These are phyloP conservation scores for Siniperca chuatsi DNA, from an alignment of 2,113 vertebrate genomes.

Conservation along the genomic window DNA sequence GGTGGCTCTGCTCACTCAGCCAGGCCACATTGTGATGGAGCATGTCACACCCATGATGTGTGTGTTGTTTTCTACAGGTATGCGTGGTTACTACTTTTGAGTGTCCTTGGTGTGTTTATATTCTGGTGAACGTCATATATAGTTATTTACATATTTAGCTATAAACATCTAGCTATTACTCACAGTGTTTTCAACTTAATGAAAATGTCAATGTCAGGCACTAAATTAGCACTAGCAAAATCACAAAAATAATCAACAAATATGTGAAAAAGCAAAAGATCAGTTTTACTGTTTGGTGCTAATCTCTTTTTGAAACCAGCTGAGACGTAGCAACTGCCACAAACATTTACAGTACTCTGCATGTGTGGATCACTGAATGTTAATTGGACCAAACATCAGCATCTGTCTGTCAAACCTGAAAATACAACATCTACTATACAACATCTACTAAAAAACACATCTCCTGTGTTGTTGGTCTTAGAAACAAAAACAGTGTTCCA, in stretches of 20 bases:
- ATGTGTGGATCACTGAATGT: too few species aligned
- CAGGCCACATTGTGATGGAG: background rate
- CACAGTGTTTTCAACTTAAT: background rate
- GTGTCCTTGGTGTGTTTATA: background rate
- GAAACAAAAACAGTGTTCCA: too few species aligned
- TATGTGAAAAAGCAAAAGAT: too few species aligned
- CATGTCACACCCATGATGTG: background rate
- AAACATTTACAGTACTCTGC: too few species aligned
- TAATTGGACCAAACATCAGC: too few species aligned
- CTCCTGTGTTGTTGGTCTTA: too few species aligned
- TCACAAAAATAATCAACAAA: background rate
- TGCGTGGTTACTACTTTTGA: background rate
- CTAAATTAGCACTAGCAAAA: background rate
- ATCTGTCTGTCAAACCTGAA: too few species aligned
- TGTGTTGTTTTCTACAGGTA: background rate
- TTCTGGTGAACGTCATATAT: background rate
- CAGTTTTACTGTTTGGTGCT: background rate
- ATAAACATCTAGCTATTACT: background rate
- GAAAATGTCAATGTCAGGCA: background rate
- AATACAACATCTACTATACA: too few species aligned
- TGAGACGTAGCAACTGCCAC: too few species aligned
- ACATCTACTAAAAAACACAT: too few species aligned
- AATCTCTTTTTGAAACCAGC: background rate
- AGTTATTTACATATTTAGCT: background rate
- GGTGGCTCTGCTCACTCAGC: constrained; percentile 15